phyloP scores from a whole-genome alignment of 2,113 vertebrate genomes.

The Bungarus multicinctus region DNA sequence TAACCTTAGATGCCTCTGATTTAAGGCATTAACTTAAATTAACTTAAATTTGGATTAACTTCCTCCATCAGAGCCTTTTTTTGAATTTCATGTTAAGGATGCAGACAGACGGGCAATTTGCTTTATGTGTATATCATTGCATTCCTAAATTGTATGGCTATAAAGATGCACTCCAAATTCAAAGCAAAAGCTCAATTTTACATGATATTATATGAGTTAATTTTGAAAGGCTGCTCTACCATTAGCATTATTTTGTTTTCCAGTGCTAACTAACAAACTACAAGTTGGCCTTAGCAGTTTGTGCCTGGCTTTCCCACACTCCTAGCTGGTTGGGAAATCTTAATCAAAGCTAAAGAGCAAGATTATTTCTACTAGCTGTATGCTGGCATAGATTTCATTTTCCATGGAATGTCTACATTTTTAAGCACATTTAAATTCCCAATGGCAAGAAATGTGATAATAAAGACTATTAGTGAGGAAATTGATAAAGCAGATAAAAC shows the following conservation, averaged over 20 bases:
- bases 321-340: background rate
- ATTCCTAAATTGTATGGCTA: background rate
- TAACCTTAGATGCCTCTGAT: background rate
- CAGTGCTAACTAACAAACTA: background rate
- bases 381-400: background rate
- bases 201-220: background rate
- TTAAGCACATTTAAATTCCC: background rate
- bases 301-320: background rate
- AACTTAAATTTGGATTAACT: background rate
- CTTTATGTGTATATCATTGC: background rate
- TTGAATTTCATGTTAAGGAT: background rate
- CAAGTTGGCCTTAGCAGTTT: background rate
- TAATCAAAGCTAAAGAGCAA: background rate
- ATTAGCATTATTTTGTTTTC: background rate
- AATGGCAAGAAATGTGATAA: background rate
- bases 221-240: background rate
- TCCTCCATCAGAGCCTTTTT: background rate
- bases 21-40: background rate
- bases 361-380: background rate
- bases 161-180: background rate
- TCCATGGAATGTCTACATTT: background rate
- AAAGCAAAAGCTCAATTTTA: background rate
- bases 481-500: background rate
- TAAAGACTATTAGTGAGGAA: background rate
- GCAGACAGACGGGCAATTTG: background rate